Evolutionary conservation across 2,797 vertebrate species (phyloP), one percentile per base, ranked within the genome.

Genomic region (Ceryle rudis): DNA sequence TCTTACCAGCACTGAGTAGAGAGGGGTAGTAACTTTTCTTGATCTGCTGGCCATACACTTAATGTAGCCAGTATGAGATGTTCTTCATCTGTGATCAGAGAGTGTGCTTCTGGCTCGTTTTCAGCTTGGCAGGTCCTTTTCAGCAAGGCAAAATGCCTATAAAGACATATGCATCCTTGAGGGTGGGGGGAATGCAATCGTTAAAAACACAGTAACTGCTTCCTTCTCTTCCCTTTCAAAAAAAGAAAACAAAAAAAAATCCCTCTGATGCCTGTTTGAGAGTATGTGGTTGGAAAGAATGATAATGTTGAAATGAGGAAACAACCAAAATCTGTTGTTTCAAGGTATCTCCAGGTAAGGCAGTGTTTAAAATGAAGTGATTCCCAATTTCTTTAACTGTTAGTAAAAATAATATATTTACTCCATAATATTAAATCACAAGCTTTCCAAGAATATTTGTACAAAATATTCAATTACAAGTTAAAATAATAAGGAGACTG

Each of bases 311-410:
- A 85, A 89, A 64, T 6, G 15, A 81, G 35, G 47, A 52, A 67
- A 51, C 47, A 75, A 55, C 31, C 64, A 58, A 77, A 94, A 49
- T 77, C 58, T 79, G 60, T 96, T 83, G 9, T 83, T 97, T 96
- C 71, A 78, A 94, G 26, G 26, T 94, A 92, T 81, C 87, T 82
- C 90, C 62, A 92, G 72, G 92, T 97, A 92, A 95, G 89, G 33
- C 57, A 75, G 54, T 73, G 71, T 94, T 39, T 90, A 82, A 86
- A 94, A 75, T 62, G 52, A 82, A 58, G 49, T 11, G 2, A n/a
- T 17, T 89, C n/a, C 28, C 8, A 52, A 88, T 79, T 86, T 81
- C 8, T 65, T 6, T 37, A 83, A 14, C 73, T 73, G 7, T 46
- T 89, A 41, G 55, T 89, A 77, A 90, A 91, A 92, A 52, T 42